Conservation (phyloP, 1,140 invertebrate species). For the Drosophila ogumai region DNA sequence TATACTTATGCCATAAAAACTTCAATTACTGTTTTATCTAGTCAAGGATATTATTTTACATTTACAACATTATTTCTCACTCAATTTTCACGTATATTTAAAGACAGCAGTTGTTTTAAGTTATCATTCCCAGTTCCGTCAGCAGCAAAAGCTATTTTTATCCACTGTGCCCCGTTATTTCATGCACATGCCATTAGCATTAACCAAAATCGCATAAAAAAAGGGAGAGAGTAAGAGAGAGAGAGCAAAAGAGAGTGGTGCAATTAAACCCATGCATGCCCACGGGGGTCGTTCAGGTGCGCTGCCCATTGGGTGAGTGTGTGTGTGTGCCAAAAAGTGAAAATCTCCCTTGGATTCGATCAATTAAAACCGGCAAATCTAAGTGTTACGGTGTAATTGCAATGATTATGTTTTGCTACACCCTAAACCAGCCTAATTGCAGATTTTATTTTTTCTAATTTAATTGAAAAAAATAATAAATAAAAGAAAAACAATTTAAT, state of each 20-base stretch:
- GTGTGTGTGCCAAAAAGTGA: slow-evolving; percentile 14
- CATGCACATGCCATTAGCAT: slow-evolving; percentile 63
- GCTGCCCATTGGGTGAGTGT: slow-evolving; percentile 7
- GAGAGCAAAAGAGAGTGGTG: slow-evolving; percentile 31
- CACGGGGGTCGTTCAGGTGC: slow-evolving; percentile 56
- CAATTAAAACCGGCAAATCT: slow-evolving; percentile 20
- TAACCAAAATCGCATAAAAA: slow-evolving; percentile 44
- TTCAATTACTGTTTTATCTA: neutral
- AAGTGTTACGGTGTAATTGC: slow-evolving; percentile 6
- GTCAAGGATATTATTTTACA: neutral
- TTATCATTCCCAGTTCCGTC: neutral
- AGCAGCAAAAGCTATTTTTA: slow-evolving; percentile 10
- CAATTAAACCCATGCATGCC: slow-evolving; percentile 71
- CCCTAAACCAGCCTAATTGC: neutral
- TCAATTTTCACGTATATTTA: neutral
- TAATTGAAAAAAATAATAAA: slow-evolving; percentile 14
- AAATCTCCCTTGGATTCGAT: slow-evolving; percentile 22
- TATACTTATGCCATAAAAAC: neutral
- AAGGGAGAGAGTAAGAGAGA: neutral
- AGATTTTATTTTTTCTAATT: neutral
- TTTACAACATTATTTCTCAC: too few relatives aligned
- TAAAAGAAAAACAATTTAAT: neutral
- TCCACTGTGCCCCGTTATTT: slow-evolving; percentile 20
- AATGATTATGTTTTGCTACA: neutral
- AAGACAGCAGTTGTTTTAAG: neutral